Evolutionary conservation across 2,113 vertebrate species (phyloP), one percentile per base, ranked within the genome.

Genomic region (Calypte anna): DNA sequence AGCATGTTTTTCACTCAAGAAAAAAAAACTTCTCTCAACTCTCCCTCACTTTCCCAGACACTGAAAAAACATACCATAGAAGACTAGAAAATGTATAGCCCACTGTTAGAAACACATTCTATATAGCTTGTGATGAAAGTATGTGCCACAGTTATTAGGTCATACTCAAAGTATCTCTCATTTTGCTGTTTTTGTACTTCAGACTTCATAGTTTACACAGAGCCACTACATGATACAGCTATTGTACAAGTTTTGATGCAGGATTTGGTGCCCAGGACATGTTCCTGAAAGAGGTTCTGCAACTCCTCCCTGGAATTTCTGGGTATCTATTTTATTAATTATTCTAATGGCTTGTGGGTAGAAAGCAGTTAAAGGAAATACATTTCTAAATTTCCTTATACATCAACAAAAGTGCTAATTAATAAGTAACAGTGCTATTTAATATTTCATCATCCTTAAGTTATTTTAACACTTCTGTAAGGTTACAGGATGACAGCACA

Each of bases 391-490:
- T 53, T 82, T 16, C n/a, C 48, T 79, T 67, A 70, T 15, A 16
- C 11, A 55, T 33, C 33, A 83, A 59, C 21, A 86, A 83, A 95
- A 38, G 36, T 38, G 36, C 36, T 38, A 38, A 9, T 38, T 38
- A 38, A 58, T 31, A 76, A 76, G 2, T n/a, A 67, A 59, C 17
- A 55, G 15, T 12, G 27, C 16, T 70, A 51, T 50, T 81, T 84
- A 28, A 44, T 81, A 74, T 38, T 93, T 91, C 83, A 75, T 23
- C 20, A 70, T 62, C 53, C 50, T 64, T 6, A 38, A 77, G 62
- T 61, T 66, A 58, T 74, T 88, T 61, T 69, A 84, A 77, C 28
- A n/a, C 43, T 95, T 90, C 76, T 53, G 68, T 83, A 93, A 88
- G 43, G 24, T 72, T 83, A 82, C 51, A 90, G 72, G 51, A 59